Conservation (phyloP, 2,888 invertebrate species). For the Apocheima hispidaria region DNA sequence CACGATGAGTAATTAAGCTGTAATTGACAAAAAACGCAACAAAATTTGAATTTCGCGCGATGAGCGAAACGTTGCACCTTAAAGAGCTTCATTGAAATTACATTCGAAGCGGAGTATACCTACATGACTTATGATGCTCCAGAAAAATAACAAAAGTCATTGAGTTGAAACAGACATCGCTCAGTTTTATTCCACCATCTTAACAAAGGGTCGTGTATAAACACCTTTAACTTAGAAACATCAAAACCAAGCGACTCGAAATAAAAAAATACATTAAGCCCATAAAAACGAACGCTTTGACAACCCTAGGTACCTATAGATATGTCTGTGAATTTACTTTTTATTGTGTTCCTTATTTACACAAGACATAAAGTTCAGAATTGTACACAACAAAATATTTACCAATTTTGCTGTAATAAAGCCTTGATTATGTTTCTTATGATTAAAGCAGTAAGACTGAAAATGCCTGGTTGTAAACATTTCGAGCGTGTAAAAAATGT, state of each 20-base stretch:
- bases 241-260: slow-evolving; percentile 54
- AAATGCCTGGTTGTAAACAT: slow-evolving; percentile 13
- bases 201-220: slow-evolving; percentile 34
- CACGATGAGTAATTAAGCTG: too few species aligned
- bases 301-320: slow-evolving; percentile 29
- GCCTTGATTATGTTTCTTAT: slow-evolving; percentile 18
- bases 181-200: slow-evolving; percentile 20
- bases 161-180: slow-evolving; percentile 12
- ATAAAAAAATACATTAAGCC: slow-evolving; percentile 60
- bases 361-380: slow-evolving; percentile 7
- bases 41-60: too few species aligned
- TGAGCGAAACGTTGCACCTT: too few species aligned
- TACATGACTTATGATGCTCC: neutral
- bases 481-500: neutral
- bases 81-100: too few species aligned
- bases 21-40: too few species aligned
- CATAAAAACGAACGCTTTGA: slow-evolving; percentile 48
- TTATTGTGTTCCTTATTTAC: neutral
- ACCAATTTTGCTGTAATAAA: slow-evolving; percentile 9
- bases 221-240: slow-evolving; percentile 40
- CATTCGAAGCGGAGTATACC: neutral
- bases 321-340: neutral
- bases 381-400: slow-evolving; percentile 13
- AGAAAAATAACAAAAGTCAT: slow-evolving; percentile 17
- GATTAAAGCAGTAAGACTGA: slow-evolving; percentile 10